Evolutionary conservation across 2,113 vertebrate genomes (phyloP).

Genomic region (Hemichromis elongatus): DNA sequence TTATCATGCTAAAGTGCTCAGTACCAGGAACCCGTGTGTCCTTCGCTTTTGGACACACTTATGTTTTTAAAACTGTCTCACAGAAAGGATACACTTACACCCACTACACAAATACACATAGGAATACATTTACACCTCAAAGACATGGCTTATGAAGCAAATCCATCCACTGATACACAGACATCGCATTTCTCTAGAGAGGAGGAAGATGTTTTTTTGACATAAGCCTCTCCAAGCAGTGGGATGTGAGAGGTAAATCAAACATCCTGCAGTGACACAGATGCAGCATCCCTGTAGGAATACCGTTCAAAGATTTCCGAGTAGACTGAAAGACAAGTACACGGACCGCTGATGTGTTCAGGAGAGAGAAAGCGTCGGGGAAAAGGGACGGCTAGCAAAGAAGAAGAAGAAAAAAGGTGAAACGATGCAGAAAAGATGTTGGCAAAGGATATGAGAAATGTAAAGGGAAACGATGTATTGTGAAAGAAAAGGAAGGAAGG

Average conservation of each 20-base stretch:
- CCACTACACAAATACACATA: background rate
- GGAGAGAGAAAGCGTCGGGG: background rate
- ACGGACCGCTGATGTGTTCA: background rate
- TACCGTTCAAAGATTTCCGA: slow-evolving; percentile 32
- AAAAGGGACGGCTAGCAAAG: background rate
- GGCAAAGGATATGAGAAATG: slow-evolving; percentile 21
- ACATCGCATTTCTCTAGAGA: slow-evolving; percentile 2
- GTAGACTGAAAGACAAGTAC: slow-evolving; percentile 11
- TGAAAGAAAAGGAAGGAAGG: slow-evolving; percentile 2
- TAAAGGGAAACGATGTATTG: slow-evolving; percentile 14
- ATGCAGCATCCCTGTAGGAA: slow-evolving; percentile 15
- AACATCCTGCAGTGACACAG: slow-evolving; percentile 24
- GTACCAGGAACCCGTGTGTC: background rate
- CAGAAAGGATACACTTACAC: background rate
- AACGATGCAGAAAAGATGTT: slow-evolving; percentile 28
- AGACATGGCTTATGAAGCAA: slow-evolving; percentile 9
- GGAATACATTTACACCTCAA: background rate
- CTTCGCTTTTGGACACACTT: slow-evolving; percentile 30
- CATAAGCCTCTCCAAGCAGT: slow-evolving; percentile 12
- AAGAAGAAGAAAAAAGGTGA: background rate
- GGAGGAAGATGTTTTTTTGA: slow-evolving; percentile 28
- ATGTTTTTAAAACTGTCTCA: slow-evolving; percentile 17
- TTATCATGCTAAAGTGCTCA: slow-evolving; percentile 21
- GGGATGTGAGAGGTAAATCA: slow-evolving; percentile 6
- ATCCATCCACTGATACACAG: background rate